A percentile compares a stretch with the other conserved stretches of the same genome.
Evolutionary conservation across 2,888 invertebrate species (phyloP).

Genomic region (Archips crataeganus): DNA sequence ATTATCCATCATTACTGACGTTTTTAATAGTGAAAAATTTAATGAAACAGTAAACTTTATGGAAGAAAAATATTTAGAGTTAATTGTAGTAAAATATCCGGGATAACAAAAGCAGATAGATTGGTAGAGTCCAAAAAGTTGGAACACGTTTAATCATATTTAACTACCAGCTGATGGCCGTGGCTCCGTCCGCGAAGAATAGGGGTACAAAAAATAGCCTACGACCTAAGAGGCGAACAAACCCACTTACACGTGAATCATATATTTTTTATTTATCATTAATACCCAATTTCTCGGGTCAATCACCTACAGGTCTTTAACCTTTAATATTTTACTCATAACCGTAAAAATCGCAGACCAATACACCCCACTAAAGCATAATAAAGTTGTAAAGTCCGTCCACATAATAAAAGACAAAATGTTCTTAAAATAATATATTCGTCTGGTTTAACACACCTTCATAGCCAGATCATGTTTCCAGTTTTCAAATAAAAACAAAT

Average conservation of each 20-base stretch:
- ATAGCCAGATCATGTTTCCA: not conserved
- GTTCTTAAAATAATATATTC: not conserved
- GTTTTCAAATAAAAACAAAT: not conserved
- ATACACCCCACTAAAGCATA: not conserved
- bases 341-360: slow-evolving; percentile 2
- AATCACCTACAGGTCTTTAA: slow-evolving; percentile 2
- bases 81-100: too few species aligned
- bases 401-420: not conserved
- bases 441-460: not conserved
- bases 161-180: too few species aligned
- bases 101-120: too few species aligned
- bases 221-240: not conserved
- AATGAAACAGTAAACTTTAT: too few species aligned
- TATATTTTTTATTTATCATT: not conserved
- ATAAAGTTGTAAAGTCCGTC: not conserved
- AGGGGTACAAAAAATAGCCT: too few species aligned
- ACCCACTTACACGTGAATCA: not conserved
- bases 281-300: not conserved
- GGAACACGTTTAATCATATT: too few species aligned
- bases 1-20: too few species aligned
- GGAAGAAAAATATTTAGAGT: too few species aligned
- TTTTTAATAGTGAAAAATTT: too few species aligned
- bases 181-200: too few species aligned
- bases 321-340: not conserved
- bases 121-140: too few species aligned